Conservation (phyloP, 2,797 vertebrate genomes). For the Tragelaphus eurycerus region DNA sequence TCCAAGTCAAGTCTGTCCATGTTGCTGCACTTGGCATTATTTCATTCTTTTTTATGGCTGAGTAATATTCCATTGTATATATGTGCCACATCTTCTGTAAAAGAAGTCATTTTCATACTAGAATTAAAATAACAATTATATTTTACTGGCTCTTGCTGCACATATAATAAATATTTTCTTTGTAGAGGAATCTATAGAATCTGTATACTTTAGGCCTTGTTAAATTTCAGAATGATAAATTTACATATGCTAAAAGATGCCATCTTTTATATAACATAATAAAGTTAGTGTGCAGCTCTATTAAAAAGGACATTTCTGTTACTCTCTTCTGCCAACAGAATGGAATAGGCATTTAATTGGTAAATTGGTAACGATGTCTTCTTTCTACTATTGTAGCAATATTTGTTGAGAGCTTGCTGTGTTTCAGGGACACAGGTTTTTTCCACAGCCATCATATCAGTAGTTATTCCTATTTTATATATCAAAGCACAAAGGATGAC, state of each 20-base stretch:
- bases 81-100: background rate
- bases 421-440: background rate
- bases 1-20: background rate
- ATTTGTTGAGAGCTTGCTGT: background rate
- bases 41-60: background rate
- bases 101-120: conserved; percentile 20
- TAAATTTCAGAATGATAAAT: background rate
- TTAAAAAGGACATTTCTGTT: background rate
- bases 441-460: background rate
- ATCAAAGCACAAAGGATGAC: background rate
- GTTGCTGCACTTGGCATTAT: background rate
- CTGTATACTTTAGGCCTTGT: background rate
- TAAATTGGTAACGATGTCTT: background rate
- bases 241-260: background rate
- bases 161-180: background rate
- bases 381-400: background rate
- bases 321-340: background rate
- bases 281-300: background rate
- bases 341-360: background rate
- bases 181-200: background rate
- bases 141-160: background rate
- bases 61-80: background rate
- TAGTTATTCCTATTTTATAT: background rate
- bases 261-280: background rate
- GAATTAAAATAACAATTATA: conserved; percentile 21